Percentiles rank a stretch among this genome's conserved stretches.
Evolutionary conservation across 2,113 vertebrate species (phyloP).

Genomic region (Vulpes ferrilata): DNA sequence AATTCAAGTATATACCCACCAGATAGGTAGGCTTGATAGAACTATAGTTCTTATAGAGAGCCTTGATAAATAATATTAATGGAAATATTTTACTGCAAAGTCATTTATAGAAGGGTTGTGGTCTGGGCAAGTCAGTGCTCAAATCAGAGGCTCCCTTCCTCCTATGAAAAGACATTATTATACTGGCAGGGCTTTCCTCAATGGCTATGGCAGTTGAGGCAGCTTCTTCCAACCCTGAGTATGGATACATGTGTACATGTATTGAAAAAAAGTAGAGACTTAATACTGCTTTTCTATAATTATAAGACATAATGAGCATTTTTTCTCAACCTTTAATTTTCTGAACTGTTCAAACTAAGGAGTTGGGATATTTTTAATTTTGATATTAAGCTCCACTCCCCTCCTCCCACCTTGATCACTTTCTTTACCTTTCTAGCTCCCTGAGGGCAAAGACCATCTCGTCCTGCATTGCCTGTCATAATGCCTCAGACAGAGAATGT

Average conservation of each 20-base stretch:
- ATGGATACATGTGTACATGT: background rate
- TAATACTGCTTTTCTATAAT: background rate
- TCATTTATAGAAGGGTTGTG: conserved; percentile 14
- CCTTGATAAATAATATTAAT: conserved; percentile 26
- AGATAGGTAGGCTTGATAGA: conserved; percentile 21
- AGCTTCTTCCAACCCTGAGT: background rate
- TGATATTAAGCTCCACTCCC: background rate
- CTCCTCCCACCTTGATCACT: background rate
- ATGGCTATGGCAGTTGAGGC: background rate
- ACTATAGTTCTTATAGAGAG: background rate
- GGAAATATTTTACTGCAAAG: conserved; percentile 4
- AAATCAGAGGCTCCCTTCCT: background rate
- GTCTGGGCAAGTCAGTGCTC: background rate
- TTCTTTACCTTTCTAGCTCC: background rate
- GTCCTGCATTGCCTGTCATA: background rate
- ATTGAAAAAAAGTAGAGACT: background rate
- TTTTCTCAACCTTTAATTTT: conserved; percentile 46
- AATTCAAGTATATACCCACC: conserved; percentile 5
- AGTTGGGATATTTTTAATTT: conserved; percentile 41
- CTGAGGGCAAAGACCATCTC: background rate
- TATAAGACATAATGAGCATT: conserved; percentile 36
- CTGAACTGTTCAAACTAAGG: background rate
- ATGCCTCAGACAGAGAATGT: conserved; percentile 2
- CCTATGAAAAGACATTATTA: background rate
- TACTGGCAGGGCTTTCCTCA: background rate